These are phyloP conservation scores for Campaea margaritaria DNA, from an alignment of 2,888 invertebrate species.

Conservation along the genomic window DNA sequence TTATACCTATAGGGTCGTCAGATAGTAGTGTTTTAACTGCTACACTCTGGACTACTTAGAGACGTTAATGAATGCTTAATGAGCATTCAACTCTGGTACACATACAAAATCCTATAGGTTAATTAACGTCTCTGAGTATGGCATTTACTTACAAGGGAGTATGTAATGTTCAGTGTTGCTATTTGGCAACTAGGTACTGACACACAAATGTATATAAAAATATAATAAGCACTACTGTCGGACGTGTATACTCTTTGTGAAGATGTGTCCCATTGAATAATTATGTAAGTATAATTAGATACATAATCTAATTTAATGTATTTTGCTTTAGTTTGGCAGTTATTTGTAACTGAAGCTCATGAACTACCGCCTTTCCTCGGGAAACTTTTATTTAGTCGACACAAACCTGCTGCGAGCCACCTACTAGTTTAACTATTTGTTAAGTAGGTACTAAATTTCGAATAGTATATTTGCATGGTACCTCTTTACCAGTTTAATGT, in stretches of 20 bases:
- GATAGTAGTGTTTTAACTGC: background rate
- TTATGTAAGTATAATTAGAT: slow-evolving; percentile 1
- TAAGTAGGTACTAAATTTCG: background rate
- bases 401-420: background rate
- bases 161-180: no score
- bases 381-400: slow-evolving; percentile 3
- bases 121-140: no score
- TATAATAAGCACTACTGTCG: no score
- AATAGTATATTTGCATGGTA: background rate
- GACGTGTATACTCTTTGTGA: no score
- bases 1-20: background rate
- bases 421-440: background rate
- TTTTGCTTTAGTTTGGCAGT: slow-evolving; percentile 11
- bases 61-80: no score
- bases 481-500: no score
- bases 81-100: no score
- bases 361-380: slow-evolving; percentile 4
- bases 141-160: no score
- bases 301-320: background rate
- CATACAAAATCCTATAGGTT: no score
- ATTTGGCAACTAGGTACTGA: no score
- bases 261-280: background rate
- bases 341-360: slow-evolving; percentile 19
- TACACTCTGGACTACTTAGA: no score
- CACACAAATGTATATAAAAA: no score